Base-by-base conservation (phyloP, 2,113 vertebrate species). In the Struthio camelus region DNA sequence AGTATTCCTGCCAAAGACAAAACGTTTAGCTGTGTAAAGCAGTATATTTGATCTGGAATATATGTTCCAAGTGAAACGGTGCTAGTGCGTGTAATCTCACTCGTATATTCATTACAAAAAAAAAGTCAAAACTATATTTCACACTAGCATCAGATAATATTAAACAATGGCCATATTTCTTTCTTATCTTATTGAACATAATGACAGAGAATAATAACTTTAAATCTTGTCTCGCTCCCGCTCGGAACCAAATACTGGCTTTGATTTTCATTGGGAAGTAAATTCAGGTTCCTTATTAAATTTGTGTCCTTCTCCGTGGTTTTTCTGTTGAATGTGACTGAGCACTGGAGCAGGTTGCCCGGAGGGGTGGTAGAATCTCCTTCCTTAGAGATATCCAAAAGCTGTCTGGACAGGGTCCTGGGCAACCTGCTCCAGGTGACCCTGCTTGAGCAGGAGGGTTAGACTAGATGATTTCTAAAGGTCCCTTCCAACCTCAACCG, bases 1-100 rank as follows among this genome's bases (percentile, higher is more conserved):
- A 99, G 98, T 96, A 99, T 99, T 65, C 99, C 99, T 99, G 96
- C 56, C 89, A 94, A 80, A 88, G 19, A 90, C 34, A 90, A 44
- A 85, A 59, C 85, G 50, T 83, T 92, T 46, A 97, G 59, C 46
- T 78, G 54, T 80, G 46, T 61, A 87, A 87, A 93, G 50, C 76
- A 62, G 36, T n/a, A 12, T 40, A 9, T 67, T 88, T 72, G 61
- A n/a, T 89, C 83, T 90, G 51, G 56, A 95, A 96, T 86, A 78
- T 46, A 66, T 10, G 11, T 85, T 89, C 34, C 64, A 80, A 66
- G 28, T 54, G 27, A 85, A 91, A 91, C 13, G 24, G 62, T 72
- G 18, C 34, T 82, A 54, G 24, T 62, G 32, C 56, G 56, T 56
- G 28, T 64, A 94, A 67, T 56, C 15, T 59, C 61, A 62, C 16